Base-by-base conservation (phyloP, 2,797 vertebrate genomes). In the Neosilurus hyrtlii region DNA sequence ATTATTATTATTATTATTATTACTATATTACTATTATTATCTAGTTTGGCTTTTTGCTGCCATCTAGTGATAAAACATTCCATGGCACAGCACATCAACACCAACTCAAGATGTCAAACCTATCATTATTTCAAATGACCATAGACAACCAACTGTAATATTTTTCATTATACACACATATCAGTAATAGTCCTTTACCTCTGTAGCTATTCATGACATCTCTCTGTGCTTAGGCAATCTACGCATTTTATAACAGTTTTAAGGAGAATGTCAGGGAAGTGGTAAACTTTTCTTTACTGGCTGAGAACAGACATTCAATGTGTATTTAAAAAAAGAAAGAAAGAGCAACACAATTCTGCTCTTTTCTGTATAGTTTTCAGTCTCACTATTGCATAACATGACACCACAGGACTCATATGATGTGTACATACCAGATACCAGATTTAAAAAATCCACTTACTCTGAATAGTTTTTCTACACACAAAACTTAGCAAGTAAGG, bases 1-100 rank as follows among this genome's bases (percentile, higher is more conserved):
- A 61, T 20, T 5, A 59, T 20, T 59, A 59, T 61, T 61, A 6
- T 61, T 61, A 61, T 61, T 61, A 61, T 22, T 61, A 61, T 61
- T 61, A 15, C 30, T 30, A 30, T 30, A 52, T 62, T 43, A n/a
- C 43, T 62, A 11, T 79, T 51, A n/a, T 61, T 8, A 2, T 59
- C 16, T 66, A 85, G 12, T 67, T 80, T 56, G 74, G 82, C 79
- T 85, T 76, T 72, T 75, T 86, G 75, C 87, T 88, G 83, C 87
- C 87, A 88, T 80, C 83, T 88, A 86, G 81, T 86, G 87, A 82
- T 56, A 37, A 63, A 79, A 59, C n/a, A 61, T 35, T 66, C 49
- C 79, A 68, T 82, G 56, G 15, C 74, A 61, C 16, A 43, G 20
- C 56, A 76, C 61, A 61, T 61, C 20, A 61, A 61, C 66, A 54